Evolutionary conservation across 2,888 invertebrate genomes (phyloP).

Genomic region (Tipula helvola): DNA sequence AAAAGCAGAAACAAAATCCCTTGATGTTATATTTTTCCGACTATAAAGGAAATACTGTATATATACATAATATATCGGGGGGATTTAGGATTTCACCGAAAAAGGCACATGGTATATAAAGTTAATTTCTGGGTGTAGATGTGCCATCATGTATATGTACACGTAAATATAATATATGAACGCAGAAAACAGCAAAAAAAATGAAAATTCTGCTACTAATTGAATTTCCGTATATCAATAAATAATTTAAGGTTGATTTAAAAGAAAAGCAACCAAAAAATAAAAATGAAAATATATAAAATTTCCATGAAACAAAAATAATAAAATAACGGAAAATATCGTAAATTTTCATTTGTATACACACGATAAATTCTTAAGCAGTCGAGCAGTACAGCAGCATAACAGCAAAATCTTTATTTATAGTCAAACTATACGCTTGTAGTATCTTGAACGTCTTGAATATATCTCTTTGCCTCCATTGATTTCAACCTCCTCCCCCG

Average conservation of each 20-base stretch:
- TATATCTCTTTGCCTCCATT: not conserved
- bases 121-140: not conserved
- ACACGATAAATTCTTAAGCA: constrained; percentile 4
- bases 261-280: not conserved
- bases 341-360: constrained; percentile 4
- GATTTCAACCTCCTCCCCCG: not conserved
- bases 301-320: not conserved
- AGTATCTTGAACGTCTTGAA: not conserved
- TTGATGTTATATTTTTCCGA: not conserved
- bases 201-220: not conserved
- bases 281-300: not conserved
- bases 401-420: not conserved
- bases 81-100: not conserved
- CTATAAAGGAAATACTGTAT: not conserved
- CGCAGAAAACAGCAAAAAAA: not conserved
- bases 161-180: not conserved
- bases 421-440: not conserved
- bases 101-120: not conserved
- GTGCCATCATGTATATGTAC: not conserved
- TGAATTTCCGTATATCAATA: not conserved
- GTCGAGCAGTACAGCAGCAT: not conserved
- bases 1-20: not conserved
- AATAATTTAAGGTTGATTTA: not conserved
- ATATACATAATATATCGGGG: not conserved
- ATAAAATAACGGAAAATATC: not conserved